phyloP scores from a whole-genome alignment of 2,888 invertebrate species.

The Xanthorhoe spadicearia region DNA sequence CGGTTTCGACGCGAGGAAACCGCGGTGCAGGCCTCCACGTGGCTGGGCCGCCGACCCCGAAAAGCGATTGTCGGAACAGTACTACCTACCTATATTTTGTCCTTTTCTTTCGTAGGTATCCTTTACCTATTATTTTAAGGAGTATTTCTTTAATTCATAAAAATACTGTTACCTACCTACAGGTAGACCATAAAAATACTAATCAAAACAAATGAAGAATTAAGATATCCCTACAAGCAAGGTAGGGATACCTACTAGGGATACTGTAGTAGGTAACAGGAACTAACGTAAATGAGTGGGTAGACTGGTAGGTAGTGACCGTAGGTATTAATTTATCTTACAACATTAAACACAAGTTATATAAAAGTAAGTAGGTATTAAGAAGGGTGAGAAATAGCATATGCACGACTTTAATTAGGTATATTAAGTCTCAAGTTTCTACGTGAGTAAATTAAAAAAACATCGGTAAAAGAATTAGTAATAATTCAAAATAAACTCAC shows the following conservation, averaged over 20 bases:
- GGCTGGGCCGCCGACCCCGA: constrained; percentile 74
- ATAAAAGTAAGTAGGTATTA: no score
- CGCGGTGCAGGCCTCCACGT: constrained; percentile 83
- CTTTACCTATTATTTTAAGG: background rate
- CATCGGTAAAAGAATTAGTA: background rate
- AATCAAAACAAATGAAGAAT: background rate
- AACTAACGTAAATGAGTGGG: no score
- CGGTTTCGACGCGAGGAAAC: constrained; percentile 70
- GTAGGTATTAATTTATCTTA: no score
- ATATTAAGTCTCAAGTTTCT: no score
- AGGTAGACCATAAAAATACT: background rate
- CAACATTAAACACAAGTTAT: no score
- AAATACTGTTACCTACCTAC: no score
- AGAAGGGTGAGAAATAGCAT: no score
- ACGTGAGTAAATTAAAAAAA: background rate
- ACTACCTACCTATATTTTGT: constrained; percentile 9
- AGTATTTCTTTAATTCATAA: background rate
- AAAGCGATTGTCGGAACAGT: constrained; percentile 40
- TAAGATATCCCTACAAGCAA: background rate
- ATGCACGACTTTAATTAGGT: no score
- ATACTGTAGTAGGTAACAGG: background rate
- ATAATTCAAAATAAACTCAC: constrained; percentile 58
- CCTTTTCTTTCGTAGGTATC: background rate
- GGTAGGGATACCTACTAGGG: background rate
- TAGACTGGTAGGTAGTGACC: no score